Conservation (phyloP, 1,140 invertebrate genomes). For the Elysia chlorotica region DNA sequence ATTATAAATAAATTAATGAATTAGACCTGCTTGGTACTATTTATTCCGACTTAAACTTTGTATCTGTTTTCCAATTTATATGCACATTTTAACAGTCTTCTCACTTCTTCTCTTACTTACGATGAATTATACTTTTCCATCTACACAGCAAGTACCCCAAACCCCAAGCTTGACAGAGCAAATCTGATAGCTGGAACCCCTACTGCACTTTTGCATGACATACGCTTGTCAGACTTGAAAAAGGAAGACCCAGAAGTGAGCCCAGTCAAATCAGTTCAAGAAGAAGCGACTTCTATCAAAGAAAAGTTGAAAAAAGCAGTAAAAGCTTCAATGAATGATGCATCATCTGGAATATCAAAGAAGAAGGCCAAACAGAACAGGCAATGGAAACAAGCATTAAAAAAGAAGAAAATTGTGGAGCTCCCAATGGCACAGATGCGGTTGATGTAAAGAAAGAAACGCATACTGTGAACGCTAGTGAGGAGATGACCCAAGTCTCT, state of each 20-base stretch:
- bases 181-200: conserved; percentile 3
- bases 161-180: conserved; percentile 3
- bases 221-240: neutral
- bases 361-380: neutral
- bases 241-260: neutral
- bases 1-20: too few relatives aligned
- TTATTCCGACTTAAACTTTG: too few relatives aligned
- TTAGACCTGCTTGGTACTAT: too few relatives aligned
- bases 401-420: neutral
- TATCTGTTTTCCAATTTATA: too few relatives aligned
- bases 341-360: too few relatives aligned
- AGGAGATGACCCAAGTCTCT: too few relatives aligned
- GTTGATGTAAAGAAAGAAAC: neutral
- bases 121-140: too few relatives aligned
- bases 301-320: too few relatives aligned
- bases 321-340: too few relatives aligned
- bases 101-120: too few relatives aligned
- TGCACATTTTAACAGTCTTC: too few relatives aligned
- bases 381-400: neutral
- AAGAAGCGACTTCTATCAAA: neutral
- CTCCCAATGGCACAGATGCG: neutral
- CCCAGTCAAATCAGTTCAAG: neutral
- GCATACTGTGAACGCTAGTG: conserved; percentile 8
- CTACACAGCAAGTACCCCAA: conserved; percentile 1
- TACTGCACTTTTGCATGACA: neutral